Base-by-base conservation (phyloP, 2,888 invertebrate genomes). In the Omphaloscelis lunosa region DNA sequence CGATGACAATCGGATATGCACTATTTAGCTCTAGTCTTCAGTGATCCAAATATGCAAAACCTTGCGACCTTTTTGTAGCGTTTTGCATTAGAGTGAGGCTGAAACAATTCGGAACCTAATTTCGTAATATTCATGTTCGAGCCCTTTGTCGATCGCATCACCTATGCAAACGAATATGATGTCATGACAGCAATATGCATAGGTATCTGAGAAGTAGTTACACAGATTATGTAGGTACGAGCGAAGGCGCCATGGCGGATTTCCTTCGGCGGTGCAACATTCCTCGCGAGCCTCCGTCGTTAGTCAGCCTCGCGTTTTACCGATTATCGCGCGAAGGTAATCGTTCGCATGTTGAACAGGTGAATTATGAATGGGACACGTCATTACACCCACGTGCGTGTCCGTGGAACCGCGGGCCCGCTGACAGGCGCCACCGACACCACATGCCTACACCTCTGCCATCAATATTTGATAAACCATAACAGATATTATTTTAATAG, bases 251-350 rank as follows among this genome's bases (percentile, higher is more conserved):
- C 94, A 90, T 93, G 92, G 95, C 96, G 96, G 96, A 96, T 96
- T 96, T 96, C 96, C 95, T 95, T 94, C 94, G 93, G 90, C 92
- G 90, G 92, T 94, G 95, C 95, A 94, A 90, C 94, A 96, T 96
- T 95, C 96, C 94, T 88, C 79, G 92, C 95, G 93, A 92, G 93
- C 92, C 94, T 93, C 86, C 77, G 87, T 87, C 87, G 89, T 95
- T 94, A 95, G 93, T 96, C 95, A 96, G 92, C 91, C 89, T 90
- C 91, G 91, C 87, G 88, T 88, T 90, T 91, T 89, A 91, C 91
- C 89, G 91, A 92, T 93, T 92, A 92, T 92, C 91, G 91, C 88
- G 91, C 91, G 90, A 91, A 91, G 92, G 90, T 90, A 91, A 89
- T 89, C 89, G 85, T 89, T 84, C 88, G 91, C 89, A 92, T 91